Evolutionary conservation across 2,888 invertebrate genomes (phyloP).

Genomic region (Agrochola litura): DNA sequence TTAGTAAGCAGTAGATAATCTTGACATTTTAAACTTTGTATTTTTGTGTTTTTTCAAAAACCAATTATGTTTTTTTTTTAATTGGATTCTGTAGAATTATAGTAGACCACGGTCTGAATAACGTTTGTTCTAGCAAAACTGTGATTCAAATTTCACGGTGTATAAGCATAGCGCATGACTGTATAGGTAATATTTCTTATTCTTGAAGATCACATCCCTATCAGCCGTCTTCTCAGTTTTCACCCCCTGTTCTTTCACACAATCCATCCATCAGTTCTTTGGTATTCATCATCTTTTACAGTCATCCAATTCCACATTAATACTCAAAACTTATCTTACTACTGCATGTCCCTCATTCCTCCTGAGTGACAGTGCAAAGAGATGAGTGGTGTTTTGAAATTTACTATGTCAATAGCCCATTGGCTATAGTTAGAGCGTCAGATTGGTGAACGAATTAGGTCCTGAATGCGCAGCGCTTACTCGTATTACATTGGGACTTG

Average conservation of each 20-base stretch:
- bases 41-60: too few relatives aligned
- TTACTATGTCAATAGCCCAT: conserved; percentile 2
- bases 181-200: too few relatives aligned
- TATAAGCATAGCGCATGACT: too few relatives aligned
- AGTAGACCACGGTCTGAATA: too few relatives aligned
- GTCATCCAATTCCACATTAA: not conserved
- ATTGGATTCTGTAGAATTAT: too few relatives aligned
- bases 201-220: not conserved
- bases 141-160: too few relatives aligned
- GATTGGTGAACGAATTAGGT: conserved; percentile 15
- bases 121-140: too few relatives aligned
- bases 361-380: not conserved
- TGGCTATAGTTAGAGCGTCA: not conserved
- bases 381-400: not conserved
- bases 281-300: not conserved
- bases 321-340: not conserved
- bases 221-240: not conserved
- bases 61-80: too few relatives aligned
- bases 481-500: not conserved
- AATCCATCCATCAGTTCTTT: not conserved
- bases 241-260: not conserved
- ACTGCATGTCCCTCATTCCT: not conserved
- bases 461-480: conserved; percentile 1
- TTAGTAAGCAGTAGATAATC: too few relatives aligned
- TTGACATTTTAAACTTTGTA: too few relatives aligned